These are phyloP conservation scores for Cheilosia scutellata DNA, from an alignment of 2,888 invertebrate genomes.

Conservation along the genomic window DNA sequence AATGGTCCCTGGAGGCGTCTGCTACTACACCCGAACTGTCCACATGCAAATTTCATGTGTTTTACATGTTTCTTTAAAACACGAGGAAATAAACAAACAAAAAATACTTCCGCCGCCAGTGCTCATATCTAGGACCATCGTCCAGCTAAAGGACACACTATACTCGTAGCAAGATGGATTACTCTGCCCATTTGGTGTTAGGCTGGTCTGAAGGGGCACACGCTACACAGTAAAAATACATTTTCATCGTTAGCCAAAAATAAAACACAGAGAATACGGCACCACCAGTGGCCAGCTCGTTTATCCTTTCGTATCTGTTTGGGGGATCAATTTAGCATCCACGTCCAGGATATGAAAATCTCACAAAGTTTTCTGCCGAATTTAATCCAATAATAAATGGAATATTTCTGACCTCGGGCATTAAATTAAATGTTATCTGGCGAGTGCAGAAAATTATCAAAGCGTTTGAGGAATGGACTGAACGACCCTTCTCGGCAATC, in stretches of 20 bases:
- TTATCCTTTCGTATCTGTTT: slow-evolving; percentile 73
- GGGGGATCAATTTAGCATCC: slow-evolving; percentile 74
- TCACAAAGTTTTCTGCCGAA: slow-evolving; percentile 82
- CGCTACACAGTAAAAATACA: slow-evolving; percentile 56
- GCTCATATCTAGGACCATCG: slow-evolving; percentile 60
- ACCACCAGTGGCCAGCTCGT: slow-evolving; percentile 53
- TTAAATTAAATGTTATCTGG: slow-evolving; percentile 85
- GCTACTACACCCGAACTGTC: slow-evolving; percentile 64
- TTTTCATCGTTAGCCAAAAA: slow-evolving; percentile 72
- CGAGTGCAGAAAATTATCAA: slow-evolving; percentile 84
- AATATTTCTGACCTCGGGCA: slow-evolving; percentile 85
- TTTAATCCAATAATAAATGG: slow-evolving; percentile 85
- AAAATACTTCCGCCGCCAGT: slow-evolving; percentile 60
- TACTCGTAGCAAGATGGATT: slow-evolving; percentile 59
- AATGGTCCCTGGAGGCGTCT: slow-evolving; percentile 70
- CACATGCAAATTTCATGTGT: slow-evolving; percentile 83
- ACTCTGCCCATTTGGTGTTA: slow-evolving; percentile 66
- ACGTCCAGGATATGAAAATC: slow-evolving; percentile 70
- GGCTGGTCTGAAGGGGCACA: slow-evolving; percentile 41
- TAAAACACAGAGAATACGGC: slow-evolving; percentile 57
- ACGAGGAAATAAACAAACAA: slow-evolving; percentile 35
- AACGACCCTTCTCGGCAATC: slow-evolving; percentile 36
- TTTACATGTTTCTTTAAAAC: slow-evolving; percentile 73
- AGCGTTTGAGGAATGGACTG: slow-evolving; percentile 64
- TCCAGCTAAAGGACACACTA: slow-evolving; percentile 51